Evolutionary conservation across 35 echinoderm and acorn worm genomes (phyloP).

Genomic region (Holothuria glaberrima): DNA sequence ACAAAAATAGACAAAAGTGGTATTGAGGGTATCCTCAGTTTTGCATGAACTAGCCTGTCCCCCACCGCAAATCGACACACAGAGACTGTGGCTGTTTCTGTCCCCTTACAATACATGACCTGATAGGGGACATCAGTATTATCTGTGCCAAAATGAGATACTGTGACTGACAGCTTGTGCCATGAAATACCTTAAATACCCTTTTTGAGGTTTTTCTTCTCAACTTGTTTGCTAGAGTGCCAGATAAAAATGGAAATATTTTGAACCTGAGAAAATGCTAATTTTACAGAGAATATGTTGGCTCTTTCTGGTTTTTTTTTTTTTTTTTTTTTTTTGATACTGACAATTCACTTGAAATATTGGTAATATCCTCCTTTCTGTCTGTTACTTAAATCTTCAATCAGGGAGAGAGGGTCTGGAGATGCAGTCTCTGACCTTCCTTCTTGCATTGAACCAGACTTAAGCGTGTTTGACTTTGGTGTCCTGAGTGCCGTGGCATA

Average conservation of each 20-base stretch:
- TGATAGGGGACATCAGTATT: too few species aligned
- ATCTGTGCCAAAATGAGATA: too few species aligned
- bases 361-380: slow-evolving; percentile 94
- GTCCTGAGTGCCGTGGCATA: slow-evolving; percentile 91
- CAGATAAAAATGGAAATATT: background rate
- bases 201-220: background rate
- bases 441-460: slow-evolving; percentile 42
- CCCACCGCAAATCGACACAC: too few species aligned
- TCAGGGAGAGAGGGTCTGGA: slow-evolving; percentile 89
- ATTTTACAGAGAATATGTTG: background rate
- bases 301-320: background rate
- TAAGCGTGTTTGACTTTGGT: slow-evolving; percentile 80
- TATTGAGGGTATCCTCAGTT: too few species aligned
- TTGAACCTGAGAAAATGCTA: background rate
- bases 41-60: too few species aligned
- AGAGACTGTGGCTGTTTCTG: too few species aligned
- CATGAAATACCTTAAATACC: too few species aligned
- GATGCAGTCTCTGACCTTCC: slow-evolving; percentile 84
- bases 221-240: background rate
- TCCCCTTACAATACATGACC: too few species aligned
- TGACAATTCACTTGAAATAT: too few species aligned
- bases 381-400: slow-evolving; percentile 90
- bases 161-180: too few species aligned
- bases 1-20: too few species aligned
- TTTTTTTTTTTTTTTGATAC: slow-evolving; percentile 62